Evolutionary conservation across 2,888 invertebrate genomes (phyloP).

Genomic region (Drosophila incognita): DNA sequence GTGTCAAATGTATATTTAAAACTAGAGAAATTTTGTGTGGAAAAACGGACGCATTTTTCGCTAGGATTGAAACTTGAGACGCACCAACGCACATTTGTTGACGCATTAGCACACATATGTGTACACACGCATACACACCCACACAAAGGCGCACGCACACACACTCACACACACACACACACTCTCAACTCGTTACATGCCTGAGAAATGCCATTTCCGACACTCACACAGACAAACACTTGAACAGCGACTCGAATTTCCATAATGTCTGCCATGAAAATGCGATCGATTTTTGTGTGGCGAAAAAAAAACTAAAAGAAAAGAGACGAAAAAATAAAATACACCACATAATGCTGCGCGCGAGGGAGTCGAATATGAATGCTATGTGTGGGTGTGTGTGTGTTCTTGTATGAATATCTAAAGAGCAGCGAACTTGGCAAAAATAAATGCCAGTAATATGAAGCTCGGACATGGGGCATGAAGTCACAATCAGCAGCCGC

Average conservation of each 20-base stretch:
- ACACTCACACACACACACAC: neutral
- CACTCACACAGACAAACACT: constrained; percentile 71
- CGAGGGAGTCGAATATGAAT: constrained; percentile 25
- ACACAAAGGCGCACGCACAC: constrained; percentile 3
- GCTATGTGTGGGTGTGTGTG: constrained; percentile 5
- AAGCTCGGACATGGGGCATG: constrained; percentile 41
- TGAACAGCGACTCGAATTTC: constrained; percentile 79
- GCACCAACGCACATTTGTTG: constrained; percentile 70
- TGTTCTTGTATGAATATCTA: constrained; percentile 64
- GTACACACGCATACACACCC: constrained; percentile 7
- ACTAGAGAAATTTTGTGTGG: constrained; percentile 35
- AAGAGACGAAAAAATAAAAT: constrained; percentile 5
- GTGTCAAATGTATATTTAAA: constrained; percentile 34
- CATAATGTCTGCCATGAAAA: constrained; percentile 82
- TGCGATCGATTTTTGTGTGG: constrained; percentile 78
- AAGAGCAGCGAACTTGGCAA: constrained; percentile 49
- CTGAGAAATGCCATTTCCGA: constrained; percentile 78
- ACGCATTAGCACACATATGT: constrained; percentile 64
- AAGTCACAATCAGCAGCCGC: constrained; percentile 28
- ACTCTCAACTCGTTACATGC: constrained; percentile 75
- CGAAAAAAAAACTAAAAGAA: constrained; percentile 29
- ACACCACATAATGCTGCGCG: constrained; percentile 68
- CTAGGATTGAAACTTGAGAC: constrained; percentile 60
- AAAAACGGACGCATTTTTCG: constrained; percentile 29
- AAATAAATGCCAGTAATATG: constrained; percentile 65